Percentiles rank a stretch among this genome's conserved stretches.
These are phyloP conservation scores for Brachyptera risi DNA, from an alignment of 2,888 invertebrate genomes.

Conservation along the genomic window DNA sequence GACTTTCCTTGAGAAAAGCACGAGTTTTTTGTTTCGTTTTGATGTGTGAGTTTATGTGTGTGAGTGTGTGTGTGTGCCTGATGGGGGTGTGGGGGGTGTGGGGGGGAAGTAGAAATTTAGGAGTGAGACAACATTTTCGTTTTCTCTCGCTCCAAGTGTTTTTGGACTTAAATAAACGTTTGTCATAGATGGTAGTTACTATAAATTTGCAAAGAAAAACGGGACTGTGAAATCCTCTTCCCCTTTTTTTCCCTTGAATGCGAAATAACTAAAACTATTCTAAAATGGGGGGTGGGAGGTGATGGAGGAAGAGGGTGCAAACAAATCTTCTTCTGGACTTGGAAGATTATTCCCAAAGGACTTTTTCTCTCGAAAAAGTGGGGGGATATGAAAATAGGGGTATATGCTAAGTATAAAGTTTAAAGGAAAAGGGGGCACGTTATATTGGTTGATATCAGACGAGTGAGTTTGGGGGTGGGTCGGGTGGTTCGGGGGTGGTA, in stretches of 20 bases:
- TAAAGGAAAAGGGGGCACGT: slow-evolving; percentile 17
- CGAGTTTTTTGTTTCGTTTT: neutral
- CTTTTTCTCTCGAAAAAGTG: slow-evolving; percentile 17
- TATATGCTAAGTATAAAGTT: slow-evolving; percentile 18
- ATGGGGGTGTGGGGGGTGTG: neutral
- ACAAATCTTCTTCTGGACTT: slow-evolving; percentile 34
- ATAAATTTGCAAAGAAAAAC: slow-evolving; percentile 32
- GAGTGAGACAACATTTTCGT: neutral
- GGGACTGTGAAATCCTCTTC: neutral
- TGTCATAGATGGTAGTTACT: slow-evolving; percentile 29
- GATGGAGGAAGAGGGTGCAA: slow-evolving; percentile 28
- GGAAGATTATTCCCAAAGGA: slow-evolving; percentile 33
- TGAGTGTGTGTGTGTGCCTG: too few relatives aligned
- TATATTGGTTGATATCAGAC: slow-evolving; percentile 20
- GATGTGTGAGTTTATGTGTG: too few relatives aligned
- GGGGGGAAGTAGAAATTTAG: neutral
- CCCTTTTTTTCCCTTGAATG: neutral
- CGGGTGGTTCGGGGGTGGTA: too few relatives aligned
- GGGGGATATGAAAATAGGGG: slow-evolving; percentile 19
- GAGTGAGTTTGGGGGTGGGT: slow-evolving; percentile 12
- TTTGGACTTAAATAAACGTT: slow-evolving; percentile 14
- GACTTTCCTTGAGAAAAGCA: neutral
- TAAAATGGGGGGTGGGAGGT: slow-evolving; percentile 3
- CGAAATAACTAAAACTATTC: slow-evolving; percentile 13
- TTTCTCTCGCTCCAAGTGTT: too few relatives aligned